Percentiles rank a stretch among this genome's conserved stretches.
Conservation (phyloP, 1,140 invertebrate genomes). For the Ruditapes philippinarum region DNA sequence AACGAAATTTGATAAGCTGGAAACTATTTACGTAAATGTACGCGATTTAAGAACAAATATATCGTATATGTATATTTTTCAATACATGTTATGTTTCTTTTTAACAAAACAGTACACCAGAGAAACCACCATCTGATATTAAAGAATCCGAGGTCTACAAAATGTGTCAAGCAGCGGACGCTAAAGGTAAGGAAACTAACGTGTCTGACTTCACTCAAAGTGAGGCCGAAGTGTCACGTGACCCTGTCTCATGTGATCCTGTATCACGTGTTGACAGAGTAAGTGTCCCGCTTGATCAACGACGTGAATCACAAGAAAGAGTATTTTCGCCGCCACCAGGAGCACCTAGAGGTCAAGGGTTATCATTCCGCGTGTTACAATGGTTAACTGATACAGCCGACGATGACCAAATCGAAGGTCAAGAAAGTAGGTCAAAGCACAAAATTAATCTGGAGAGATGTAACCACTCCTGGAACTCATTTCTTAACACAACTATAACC, state of each 20-base stretch:
- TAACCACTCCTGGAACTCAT: neutral
- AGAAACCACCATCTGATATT: slow-evolving; percentile 45
- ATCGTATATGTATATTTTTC: too few relatives aligned
- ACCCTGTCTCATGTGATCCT: neutral
- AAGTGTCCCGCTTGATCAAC: slow-evolving; percentile 2
- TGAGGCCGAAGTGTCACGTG: slow-evolving; percentile 19
- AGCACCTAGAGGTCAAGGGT: slow-evolving; percentile 73
- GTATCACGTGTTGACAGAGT: neutral
- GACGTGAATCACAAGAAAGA: slow-evolving; percentile 21
- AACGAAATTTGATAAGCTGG: too few relatives aligned
- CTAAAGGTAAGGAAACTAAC: slow-evolving; percentile 59
- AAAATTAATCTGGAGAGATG: neutral
- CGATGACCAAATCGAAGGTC: slow-evolving; percentile 65
- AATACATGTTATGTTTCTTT: neutral
- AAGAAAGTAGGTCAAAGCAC: slow-evolving; percentile 62
- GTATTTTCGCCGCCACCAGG: slow-evolving; percentile 56
- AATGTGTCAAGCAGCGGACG: slow-evolving; percentile 59
- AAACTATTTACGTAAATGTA: too few relatives aligned
- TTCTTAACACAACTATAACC: too few relatives aligned
- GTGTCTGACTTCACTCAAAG: slow-evolving; percentile 23
- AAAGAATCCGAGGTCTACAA: slow-evolving; percentile 64
- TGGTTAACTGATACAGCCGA: slow-evolving; percentile 83
- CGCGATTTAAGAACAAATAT: too few relatives aligned
- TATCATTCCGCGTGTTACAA: slow-evolving; percentile 83
- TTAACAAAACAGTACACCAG: slow-evolving; percentile 55